Percentiles rank a stretch among this genome's conserved stretches.
Conservation (phyloP, 2,888 invertebrate genomes). For the Deilephila porcellus region DNA sequence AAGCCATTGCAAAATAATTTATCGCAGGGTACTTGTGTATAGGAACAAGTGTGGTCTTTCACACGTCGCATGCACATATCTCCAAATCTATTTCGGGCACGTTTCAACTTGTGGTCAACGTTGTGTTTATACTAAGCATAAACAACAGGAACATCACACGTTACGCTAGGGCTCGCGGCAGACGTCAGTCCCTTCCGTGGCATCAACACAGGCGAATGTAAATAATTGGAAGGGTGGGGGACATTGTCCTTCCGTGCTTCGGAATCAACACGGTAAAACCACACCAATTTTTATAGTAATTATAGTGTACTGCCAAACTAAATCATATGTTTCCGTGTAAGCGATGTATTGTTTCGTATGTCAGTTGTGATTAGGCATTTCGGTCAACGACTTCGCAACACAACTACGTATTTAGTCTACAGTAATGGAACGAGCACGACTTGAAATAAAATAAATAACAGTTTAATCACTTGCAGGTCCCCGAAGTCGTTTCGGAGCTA, state of each 20-base stretch:
- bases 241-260: conserved; percentile 70
- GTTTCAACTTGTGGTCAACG: conserved; percentile 61
- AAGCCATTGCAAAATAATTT: conserved; percentile 8
- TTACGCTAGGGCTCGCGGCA: conserved; percentile 51
- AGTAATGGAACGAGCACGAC: conserved; percentile 48
- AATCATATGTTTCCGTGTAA: neutral
- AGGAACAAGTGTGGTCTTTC: neutral
- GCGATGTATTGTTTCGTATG: neutral
- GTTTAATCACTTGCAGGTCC: conserved; percentile 63
- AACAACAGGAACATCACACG: conserved; percentile 56
- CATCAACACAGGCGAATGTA: conserved; percentile 55
- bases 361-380: conserved; percentile 20
- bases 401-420: conserved; percentile 18
- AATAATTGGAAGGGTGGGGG: conserved; percentile 68
- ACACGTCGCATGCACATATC: conserved; percentile 36
- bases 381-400: conserved; percentile 38
- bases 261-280: conserved; percentile 18
- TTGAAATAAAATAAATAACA: conserved; percentile 57
- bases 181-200: conserved; percentile 64
- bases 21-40: neutral
- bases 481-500: conserved; percentile 51
- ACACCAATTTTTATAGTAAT: conserved; percentile 10
- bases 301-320: neutral
- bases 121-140: conserved; percentile 54
- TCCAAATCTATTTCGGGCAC: conserved; percentile 55